A percentile compares a stretch with the other conserved stretches of the same genome.
These are phyloP conservation scores for Pachycephus smyrnensis DNA, from an alignment of 2,888 invertebrate species.

Conservation along the genomic window DNA sequence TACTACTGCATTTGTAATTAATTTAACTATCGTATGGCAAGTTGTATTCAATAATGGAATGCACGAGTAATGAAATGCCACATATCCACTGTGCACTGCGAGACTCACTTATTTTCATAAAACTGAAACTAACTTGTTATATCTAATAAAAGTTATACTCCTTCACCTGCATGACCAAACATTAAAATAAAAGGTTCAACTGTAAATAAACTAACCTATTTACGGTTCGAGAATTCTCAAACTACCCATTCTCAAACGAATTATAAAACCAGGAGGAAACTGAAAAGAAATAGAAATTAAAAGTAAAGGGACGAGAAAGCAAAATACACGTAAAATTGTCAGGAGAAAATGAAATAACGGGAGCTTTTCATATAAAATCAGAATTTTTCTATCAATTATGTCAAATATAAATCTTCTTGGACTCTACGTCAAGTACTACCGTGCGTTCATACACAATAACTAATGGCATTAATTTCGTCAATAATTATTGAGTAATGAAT, in stretches of 20 bases:
- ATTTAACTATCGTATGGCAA: too few relatives aligned
- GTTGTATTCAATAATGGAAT: too few relatives aligned
- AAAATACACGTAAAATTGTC: constrained; percentile 17
- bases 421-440: too few relatives aligned
- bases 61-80: too few relatives aligned
- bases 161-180: constrained; percentile 29
- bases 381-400: too few relatives aligned
- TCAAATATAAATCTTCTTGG: too few relatives aligned
- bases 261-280: constrained; percentile 56
- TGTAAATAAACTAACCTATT: constrained; percentile 50
- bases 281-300: constrained; percentile 50
- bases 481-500: too few relatives aligned
- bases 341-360: too few relatives aligned
- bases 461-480: too few relatives aligned
- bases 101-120: constrained; percentile 37
- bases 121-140: constrained; percentile 4
- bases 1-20: neutral
- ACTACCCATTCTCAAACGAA: constrained; percentile 36
- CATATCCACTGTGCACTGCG: too few relatives aligned
- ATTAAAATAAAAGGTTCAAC: constrained; percentile 23
- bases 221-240: constrained; percentile 45
- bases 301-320: constrained; percentile 20
- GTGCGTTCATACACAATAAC: too few relatives aligned
- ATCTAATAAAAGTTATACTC: neutral
- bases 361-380: too few relatives aligned